Conservation (phyloP, 2,888 invertebrate species). For the Hypomecis atomaria region DNA sequence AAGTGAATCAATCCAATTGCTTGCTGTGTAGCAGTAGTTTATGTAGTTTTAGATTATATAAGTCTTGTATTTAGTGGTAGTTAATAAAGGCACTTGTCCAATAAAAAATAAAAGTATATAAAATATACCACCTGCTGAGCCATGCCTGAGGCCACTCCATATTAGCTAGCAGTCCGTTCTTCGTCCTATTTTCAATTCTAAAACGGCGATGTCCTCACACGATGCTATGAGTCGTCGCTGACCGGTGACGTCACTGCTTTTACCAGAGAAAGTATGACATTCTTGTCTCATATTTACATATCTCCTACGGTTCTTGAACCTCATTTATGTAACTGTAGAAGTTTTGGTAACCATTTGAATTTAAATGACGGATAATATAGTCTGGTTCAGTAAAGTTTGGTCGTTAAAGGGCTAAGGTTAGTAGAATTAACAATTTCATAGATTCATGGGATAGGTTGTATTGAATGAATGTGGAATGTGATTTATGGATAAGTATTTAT, state of each 20-base stretch:
- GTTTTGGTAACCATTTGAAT: constrained; percentile 24
- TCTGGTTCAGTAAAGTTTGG: constrained; percentile 14
- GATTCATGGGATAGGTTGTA: constrained; percentile 1
- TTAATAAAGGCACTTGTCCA: no score
- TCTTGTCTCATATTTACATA: constrained; percentile 45
- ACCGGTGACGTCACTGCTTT: constrained; percentile 55
- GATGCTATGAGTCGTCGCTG: constrained; percentile 45
- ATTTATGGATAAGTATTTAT: no score
- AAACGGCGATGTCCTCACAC: constrained; percentile 17
- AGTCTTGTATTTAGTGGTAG: no score
- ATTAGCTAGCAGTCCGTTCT: constrained; percentile 10
- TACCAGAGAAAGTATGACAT: constrained; percentile 67
- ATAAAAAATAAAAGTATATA: no score
- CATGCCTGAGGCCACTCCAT: not conserved
- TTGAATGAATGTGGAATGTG: not conserved
- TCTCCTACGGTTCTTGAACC: constrained; percentile 27
- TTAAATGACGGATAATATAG: constrained; percentile 15
- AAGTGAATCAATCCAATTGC: no score
- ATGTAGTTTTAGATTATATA: no score
- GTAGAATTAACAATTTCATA: constrained; percentile 1
- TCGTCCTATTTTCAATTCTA: constrained; percentile 25
- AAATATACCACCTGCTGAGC: no score
- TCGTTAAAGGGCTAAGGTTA: constrained; percentile 21
- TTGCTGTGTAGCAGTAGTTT: no score
- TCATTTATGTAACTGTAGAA: constrained; percentile 28